phyloP scores from a whole-genome alignment of 1,140 invertebrate species.

The Colletes latitarsis region DNA sequence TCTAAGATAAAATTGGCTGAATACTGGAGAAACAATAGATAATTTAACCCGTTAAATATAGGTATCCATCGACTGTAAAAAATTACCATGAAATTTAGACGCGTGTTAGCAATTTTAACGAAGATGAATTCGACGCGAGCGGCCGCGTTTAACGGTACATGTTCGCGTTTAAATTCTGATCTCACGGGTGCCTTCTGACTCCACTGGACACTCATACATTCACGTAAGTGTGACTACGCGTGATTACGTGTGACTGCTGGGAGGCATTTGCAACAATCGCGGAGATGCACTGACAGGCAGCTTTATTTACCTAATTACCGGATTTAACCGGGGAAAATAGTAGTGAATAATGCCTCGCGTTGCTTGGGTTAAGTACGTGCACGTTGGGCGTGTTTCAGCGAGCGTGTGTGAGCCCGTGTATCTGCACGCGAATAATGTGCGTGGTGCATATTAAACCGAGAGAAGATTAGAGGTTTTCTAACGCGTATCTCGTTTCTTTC shows the following conservation, averaged over 20 bases:
- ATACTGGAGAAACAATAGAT: too few species aligned
- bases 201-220: slow-evolving; percentile 7
- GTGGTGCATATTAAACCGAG: slow-evolving; percentile 24
- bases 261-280: slow-evolving; percentile 56
- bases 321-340: slow-evolving; percentile 64
- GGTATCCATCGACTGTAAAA: too few species aligned
- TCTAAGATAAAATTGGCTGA: too few species aligned
- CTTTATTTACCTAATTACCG: slow-evolving; percentile 68
- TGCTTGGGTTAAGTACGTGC: slow-evolving; percentile 42
- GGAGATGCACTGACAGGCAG: slow-evolving; percentile 53
- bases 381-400: slow-evolving; percentile 30
- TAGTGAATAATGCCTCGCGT: slow-evolving; percentile 50
- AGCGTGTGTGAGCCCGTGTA: not conserved
- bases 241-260: slow-evolving; percentile 47
- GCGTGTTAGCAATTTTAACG: too few species aligned
- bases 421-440: slow-evolving; percentile 21
- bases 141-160: too few species aligned
- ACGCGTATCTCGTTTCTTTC: slow-evolving; percentile 1
- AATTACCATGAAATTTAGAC: too few species aligned
- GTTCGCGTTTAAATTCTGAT: not conserved
- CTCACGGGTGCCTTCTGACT: not conserved
- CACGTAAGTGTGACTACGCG: slow-evolving; percentile 28
- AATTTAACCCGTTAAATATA: too few species aligned
- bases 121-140: too few species aligned
- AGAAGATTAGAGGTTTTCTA: slow-evolving; percentile 35